Evolutionary conservation across 2,888 invertebrate species (phyloP).

Genomic region (Agelastica alni): DNA sequence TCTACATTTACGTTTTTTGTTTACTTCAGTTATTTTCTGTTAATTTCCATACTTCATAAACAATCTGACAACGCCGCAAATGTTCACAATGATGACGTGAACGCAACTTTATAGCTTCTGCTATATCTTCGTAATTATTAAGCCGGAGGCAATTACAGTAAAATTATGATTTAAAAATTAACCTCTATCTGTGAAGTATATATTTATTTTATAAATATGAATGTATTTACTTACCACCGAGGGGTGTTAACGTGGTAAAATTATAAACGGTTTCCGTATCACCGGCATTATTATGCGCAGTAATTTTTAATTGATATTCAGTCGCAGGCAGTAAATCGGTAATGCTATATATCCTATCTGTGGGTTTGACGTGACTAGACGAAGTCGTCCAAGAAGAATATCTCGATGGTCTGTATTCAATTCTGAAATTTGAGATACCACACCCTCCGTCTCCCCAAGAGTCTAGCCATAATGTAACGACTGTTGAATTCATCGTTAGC

Average conservation of each 20-base stretch:
- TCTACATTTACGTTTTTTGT: no score
- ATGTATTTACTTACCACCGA: constrained; percentile 65
- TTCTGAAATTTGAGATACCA: constrained; percentile 82
- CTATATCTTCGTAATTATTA: no score
- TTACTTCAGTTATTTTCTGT: no score
- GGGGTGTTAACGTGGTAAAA: constrained; percentile 78
- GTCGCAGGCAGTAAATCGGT: constrained; percentile 76
- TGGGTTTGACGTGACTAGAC: constrained; percentile 80
- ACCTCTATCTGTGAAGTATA: no score
- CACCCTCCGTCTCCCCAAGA: constrained; percentile 90
- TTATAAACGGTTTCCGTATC: constrained; percentile 82
- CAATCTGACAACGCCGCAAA: no score
- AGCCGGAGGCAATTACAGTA: no score
- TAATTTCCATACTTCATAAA: no score
- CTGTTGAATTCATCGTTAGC: constrained; percentile 83
- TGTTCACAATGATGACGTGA: no score
- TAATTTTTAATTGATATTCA: constrained; percentile 73
- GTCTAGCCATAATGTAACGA: constrained; percentile 83
- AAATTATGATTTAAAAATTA: no score
- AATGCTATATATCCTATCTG: constrained; percentile 80
- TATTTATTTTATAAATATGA: no score
- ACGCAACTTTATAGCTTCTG: no score
- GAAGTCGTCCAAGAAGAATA: constrained; percentile 77
- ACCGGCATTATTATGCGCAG: constrained; percentile 86
- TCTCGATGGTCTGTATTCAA: constrained; percentile 73